These are phyloP conservation scores for Vicugna pacos DNA, from an alignment of 2,113 vertebrate species.

Conservation along the genomic window DNA sequence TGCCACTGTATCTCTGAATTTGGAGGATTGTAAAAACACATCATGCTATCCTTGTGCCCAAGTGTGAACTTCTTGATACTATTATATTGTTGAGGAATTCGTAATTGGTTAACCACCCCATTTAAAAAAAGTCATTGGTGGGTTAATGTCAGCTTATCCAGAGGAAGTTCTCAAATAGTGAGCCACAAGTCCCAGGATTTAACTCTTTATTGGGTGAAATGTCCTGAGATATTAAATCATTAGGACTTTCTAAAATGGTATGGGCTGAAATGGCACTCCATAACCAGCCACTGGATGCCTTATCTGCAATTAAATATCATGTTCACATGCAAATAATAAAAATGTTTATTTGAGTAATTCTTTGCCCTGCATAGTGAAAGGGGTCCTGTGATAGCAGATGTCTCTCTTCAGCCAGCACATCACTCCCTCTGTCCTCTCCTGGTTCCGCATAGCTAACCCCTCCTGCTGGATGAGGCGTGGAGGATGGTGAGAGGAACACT, in stretches of 20 bases:
- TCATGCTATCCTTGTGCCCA: not conserved
- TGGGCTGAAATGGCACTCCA: not conserved
- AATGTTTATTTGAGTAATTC: not conserved
- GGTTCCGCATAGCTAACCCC: not conserved
- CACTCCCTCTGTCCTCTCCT: not conserved
- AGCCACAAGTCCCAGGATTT: not conserved
- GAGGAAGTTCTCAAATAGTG: not conserved
- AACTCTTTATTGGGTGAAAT: not conserved
- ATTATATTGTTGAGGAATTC: not conserved
- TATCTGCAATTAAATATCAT: not conserved
- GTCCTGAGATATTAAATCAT: not conserved
- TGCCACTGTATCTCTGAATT: not conserved
- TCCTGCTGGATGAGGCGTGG: not conserved
- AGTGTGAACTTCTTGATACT: not conserved
- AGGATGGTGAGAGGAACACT: not conserved
- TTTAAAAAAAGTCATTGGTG: not conserved
- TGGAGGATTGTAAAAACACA: not conserved
- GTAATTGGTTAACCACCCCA: not conserved
- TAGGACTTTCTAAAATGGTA: not conserved
- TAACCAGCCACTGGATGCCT: not conserved
- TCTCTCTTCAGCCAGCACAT: not conserved
- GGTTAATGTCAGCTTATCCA: not conserved
- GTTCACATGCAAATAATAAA: not conserved
- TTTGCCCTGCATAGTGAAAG: not conserved
- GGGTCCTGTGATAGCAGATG: not conserved